Base-by-base conservation (phyloP, 2,113 vertebrate genomes). In the Corythoichthys haematopterus region DNA sequence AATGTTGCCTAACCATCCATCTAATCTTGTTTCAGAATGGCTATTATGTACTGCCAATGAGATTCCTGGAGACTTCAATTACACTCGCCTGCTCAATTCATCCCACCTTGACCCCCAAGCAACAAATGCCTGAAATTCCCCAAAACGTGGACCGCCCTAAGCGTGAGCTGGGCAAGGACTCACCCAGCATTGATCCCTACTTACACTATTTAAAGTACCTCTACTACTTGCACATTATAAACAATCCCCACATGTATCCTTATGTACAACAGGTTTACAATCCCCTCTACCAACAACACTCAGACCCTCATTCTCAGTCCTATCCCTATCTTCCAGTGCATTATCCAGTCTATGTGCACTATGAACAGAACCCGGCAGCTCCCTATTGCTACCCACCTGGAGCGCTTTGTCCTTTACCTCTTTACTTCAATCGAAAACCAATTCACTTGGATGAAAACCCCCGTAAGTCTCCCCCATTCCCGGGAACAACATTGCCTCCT, bases 21-120 rank as follows among this genome's bases (percentile, higher is more conserved):
- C 7, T 3, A 7, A 20, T 36, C 13, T 48, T 35, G 13, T 38
- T 65, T 48, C 63, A 65, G 63, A 50, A 51, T 37, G 63, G 63
- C 9, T n/a, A 37, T n/a, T 68, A 72, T 40, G 45, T 80, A 35
- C 37, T 87, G 14, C 51, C 51, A 15, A 51, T 88, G 70, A 69
- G 6, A 1, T 90, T 78, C 81, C 8, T 16, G 9, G 53, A 72
- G 1, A 76, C 35, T 35, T 7, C 63, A 37, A 48, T 84, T 4
- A 66, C 64, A 38, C 43, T 88, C 0, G 40, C 3, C 56, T 87
- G 88, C 36, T 56, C 71, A 2, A 4, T 68, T 1, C 13, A 4
- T 0, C 40, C 28, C 14, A 38, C 50, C 8, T 20, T 53, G 36
- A 40, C 16, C 15, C 16, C 16, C 8, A 33, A 6, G 36, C 15